Percentiles rank a stretch among this genome's conserved stretches.
Evolutionary conservation across 2,113 vertebrate genomes (phyloP).

Genomic region (Rostratula benghalensis): DNA sequence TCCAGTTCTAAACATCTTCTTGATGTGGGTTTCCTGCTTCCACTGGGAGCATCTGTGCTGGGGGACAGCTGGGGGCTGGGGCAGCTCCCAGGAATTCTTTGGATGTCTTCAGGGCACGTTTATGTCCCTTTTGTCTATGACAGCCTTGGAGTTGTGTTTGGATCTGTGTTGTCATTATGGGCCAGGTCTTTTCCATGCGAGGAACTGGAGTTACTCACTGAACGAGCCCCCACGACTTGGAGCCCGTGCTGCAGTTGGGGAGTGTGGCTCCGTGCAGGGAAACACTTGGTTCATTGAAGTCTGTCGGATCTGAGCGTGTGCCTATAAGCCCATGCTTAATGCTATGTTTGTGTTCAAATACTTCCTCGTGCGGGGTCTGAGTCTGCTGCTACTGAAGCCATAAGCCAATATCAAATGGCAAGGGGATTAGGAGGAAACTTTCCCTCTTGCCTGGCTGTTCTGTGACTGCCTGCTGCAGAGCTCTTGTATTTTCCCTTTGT

Average conservation of each 20-base stretch:
- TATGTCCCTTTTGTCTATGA: neutral
- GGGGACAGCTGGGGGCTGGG: neutral
- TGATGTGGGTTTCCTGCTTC: neutral
- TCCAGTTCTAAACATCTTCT: neutral
- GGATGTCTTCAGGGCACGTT: neutral
- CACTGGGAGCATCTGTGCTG: accelerated
- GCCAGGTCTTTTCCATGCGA: neutral
- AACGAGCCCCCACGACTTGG: accelerated
- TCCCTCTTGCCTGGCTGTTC: neutral
- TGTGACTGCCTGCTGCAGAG: neutral
- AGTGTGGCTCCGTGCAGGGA: neutral
- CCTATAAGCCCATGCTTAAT: neutral
- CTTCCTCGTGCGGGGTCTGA: neutral
- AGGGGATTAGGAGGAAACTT: neutral
- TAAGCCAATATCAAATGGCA: neutral
- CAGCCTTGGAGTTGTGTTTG: neutral
- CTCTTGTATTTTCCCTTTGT: neutral
- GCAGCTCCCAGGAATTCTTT: neutral
- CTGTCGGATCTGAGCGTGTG: neutral
- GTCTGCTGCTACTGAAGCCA: neutral
- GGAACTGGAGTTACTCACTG: neutral
- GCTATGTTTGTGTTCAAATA: neutral
- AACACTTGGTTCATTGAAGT: neutral
- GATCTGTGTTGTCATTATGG: neutral
- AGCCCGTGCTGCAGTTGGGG: neutral